These are phyloP conservation scores for Dicycla oo DNA, from an alignment of 2,888 invertebrate genomes.

Conservation along the genomic window DNA sequence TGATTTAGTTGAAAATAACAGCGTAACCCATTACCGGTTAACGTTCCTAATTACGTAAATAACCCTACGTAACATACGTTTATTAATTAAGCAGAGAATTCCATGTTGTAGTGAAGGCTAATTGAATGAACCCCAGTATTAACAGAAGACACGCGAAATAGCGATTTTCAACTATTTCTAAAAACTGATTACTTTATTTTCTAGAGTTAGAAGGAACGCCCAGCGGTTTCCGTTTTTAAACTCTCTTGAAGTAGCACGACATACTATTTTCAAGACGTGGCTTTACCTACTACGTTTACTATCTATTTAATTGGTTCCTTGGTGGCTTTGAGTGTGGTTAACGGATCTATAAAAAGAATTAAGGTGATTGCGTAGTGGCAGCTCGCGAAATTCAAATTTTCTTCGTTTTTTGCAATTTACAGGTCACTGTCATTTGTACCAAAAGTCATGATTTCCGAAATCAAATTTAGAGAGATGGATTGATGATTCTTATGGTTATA, in stretches of 20 bases:
- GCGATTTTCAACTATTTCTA: constrained; percentile 72
- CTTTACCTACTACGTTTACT: not conserved
- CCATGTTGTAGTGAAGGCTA: constrained; percentile 53
- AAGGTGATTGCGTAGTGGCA: too few species aligned
- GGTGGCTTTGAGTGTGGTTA: not conserved
- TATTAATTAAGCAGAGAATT: constrained; percentile 61
- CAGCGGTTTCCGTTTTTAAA: constrained; percentile 33
- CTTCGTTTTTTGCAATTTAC: too few species aligned
- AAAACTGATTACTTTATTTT: constrained; percentile 71
- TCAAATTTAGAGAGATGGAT: too few species aligned
- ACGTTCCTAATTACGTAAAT: constrained; percentile 56
- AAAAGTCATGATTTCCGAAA: too few species aligned
- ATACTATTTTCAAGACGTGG: not conserved
- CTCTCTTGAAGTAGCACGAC: not conserved
- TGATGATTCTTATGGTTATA: too few species aligned
- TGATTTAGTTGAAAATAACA: constrained; percentile 54
- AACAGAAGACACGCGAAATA: constrained; percentile 75
- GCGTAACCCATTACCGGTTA: constrained; percentile 49
- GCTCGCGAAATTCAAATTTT: too few species aligned
- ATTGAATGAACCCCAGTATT: constrained; percentile 64
- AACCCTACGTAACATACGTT: constrained; percentile 43
- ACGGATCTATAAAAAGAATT: too few species aligned
- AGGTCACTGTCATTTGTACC: too few species aligned
- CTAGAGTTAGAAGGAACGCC: constrained; percentile 43
- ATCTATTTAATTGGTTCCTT: not conserved